Base-by-base conservation (phyloP, 2,797 vertebrate species). In the Eulemur rubriventer region DNA sequence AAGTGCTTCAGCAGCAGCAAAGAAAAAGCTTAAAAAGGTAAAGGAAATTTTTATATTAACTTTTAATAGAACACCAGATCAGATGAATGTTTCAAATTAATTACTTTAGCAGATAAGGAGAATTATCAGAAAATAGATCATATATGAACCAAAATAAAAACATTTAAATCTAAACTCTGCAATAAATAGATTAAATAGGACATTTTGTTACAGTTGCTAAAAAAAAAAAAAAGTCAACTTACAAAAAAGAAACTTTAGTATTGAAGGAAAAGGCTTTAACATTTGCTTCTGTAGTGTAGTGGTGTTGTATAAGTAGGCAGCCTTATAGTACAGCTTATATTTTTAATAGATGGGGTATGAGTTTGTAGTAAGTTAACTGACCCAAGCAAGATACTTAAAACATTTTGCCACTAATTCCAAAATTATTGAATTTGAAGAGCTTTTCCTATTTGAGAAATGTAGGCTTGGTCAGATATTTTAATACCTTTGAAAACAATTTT, bases 1-100 rank as follows among this genome's bases (percentile, higher is more conserved):
- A 4, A 98, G 88, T 38, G 79, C 97, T 95, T 98, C 93, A 82
- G 96, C 97, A 94, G 97, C 98, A 98, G 26, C 98, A 94, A 98
- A 98, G 96, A 99, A 99, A 84, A 99, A 99, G 91, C 97, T 98
- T 76, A 99, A 99, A 97, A 99, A 98, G 98, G 99, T 99, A 99
- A 94, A 96, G 0, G 0, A 43, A 24, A 4, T 76, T 88, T 92
- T 55, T 95, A 70, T 86, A n/a, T 75, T 94, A n/a, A 41, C 8
- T 87, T 94, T 72, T 81, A 63, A 46, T 65, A 69, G 26, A 73
- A 76, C 10, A 70, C 3, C 63, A 85, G 11, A n/a, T 81, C 12
- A 85, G 70, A 92, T 92, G 26, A 93, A 12, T 43, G 57, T 93
- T 94, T 72, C 41, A 78, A 38, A 85, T 80, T 89, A 35, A 46